Evolutionary conservation across 1,140 invertebrate genomes (phyloP), one percentile per base, ranked within the genome.

Genomic region (Grapholita molesta): DNA sequence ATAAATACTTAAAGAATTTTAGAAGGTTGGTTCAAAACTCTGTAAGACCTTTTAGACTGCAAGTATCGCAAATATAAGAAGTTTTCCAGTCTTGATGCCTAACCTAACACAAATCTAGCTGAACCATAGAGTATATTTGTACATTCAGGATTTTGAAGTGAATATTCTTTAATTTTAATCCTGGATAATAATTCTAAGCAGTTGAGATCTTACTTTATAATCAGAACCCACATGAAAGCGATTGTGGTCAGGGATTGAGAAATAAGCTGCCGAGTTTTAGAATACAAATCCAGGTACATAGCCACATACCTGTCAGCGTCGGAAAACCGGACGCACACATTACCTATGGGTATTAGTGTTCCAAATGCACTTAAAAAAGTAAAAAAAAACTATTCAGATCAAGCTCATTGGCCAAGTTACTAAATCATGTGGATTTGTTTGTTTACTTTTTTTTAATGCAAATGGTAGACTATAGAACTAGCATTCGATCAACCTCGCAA

Each of bases 81-180:
- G 75, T 77, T 74, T 76, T 83, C 84, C 88, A 90, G 83, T 89
- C 84, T 86, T 86, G 78, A 84, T 84, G 75, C 77, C 68, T 68
- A 69, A 76, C 65, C 74, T 82, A 82, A 79, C 71, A 71, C 74
- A 81, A 78, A 81, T 76, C 82, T 86, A 87, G 75, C 79, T 68
- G 69, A 73, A 74, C 77, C 75, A 84, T 86, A 85, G 71, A 70
- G 70, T 65, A 76, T 73, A 76, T 90, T 90, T 90, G 88, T 90
- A 90, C 88, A 85, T 87, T 82, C 84, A 90, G 86, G 86, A 87
- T 86, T 86, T 77, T 76, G 78, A 81, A 89, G 83, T 84, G 79
- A 84, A 76, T 18, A 55, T 65, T 76, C 71, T 33, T 48, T n/a
- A n/a, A n/a, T n/a, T n/a, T 15, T 21, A 12, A 48, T 48, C 7